A percentile compares a stretch with the other conserved stretches of the same genome.
These are phyloP conservation scores for Dolichoris vasculosae DNA, from an alignment of 1,140 invertebrate species.

Conservation along the genomic window DNA sequence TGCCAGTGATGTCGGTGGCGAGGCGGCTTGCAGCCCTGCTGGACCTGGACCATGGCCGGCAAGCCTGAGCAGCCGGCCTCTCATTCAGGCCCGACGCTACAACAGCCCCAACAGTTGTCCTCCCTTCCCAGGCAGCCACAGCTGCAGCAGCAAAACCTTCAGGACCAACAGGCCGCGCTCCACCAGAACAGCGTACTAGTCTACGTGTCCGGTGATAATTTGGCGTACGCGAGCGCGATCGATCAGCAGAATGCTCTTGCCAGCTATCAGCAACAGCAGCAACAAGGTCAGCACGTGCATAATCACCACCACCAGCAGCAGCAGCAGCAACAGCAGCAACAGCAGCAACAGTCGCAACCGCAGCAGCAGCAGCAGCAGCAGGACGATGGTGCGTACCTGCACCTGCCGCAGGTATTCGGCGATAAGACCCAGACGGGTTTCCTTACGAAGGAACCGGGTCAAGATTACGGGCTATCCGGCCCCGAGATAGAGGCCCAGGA, in stretches of 20 bases:
- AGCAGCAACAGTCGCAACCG: constrained; percentile 34
- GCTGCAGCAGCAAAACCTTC: constrained; percentile 52
- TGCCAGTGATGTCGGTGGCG: constrained; percentile 74
- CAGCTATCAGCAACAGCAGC: constrained; percentile 59
- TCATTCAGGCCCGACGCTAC: constrained; percentile 70
- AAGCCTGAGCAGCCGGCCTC: constrained; percentile 74
- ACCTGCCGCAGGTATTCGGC: constrained; percentile 41
- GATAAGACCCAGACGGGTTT: constrained; percentile 41
- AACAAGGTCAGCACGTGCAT: constrained; percentile 55
- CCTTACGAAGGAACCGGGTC: constrained; percentile 25
- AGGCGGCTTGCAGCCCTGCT: constrained; percentile 71
- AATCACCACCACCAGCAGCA: constrained; percentile 58
- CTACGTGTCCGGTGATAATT: constrained; percentile 73
- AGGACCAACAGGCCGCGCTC: constrained; percentile 59
- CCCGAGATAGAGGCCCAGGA: constrained; percentile 44
- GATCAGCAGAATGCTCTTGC: constrained; percentile 63
- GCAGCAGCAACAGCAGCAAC: constrained; percentile 45
- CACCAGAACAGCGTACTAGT: constrained; percentile 69
- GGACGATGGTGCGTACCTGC: constrained; percentile 48
- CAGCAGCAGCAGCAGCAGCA: constrained; percentile 49
- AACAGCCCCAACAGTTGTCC: constrained; percentile 66
- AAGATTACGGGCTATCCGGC: constrained; percentile 20
- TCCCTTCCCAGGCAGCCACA: constrained; percentile 52
- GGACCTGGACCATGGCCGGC: constrained; percentile 75
- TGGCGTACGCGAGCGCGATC: constrained; percentile 70